phyloP scores from a whole-genome alignment of 92 coral and sea anemone species.

The Porites rus region DNA sequence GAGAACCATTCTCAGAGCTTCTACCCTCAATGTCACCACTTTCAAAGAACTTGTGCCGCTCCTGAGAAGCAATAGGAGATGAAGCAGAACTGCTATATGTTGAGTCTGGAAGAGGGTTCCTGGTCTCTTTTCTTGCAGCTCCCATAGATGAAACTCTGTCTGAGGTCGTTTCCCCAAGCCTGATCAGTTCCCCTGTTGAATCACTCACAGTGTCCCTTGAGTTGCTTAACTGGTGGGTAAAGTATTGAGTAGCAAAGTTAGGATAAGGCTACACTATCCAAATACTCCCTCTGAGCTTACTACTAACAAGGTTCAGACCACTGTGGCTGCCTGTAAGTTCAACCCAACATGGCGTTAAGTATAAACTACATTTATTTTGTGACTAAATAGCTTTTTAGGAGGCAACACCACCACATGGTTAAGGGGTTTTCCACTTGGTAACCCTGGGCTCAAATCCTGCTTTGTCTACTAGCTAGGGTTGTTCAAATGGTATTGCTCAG shows the following conservation, averaged over 20 bases:
- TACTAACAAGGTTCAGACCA: too few species aligned
- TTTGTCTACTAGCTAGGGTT: too few species aligned
- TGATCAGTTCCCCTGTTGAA: slow-evolving; percentile 85
- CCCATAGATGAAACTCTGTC: slow-evolving; percentile 39
- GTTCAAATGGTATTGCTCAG: too few species aligned
- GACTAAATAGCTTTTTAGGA: too few species aligned
- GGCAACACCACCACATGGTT: too few species aligned
- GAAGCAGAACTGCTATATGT: slow-evolving; percentile 5
- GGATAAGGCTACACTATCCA: too few species aligned
- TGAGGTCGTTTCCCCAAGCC: slow-evolving; percentile 69
- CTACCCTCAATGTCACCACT: neutral
- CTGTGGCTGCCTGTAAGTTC: too few species aligned
- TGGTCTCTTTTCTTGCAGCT: slow-evolving; percentile 23
- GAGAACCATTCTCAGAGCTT: slow-evolving; percentile 2
- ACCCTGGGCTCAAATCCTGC: too few species aligned
- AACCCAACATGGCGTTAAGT: too few species aligned
- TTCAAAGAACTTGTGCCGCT: neutral
- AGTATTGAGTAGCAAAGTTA: too few species aligned
- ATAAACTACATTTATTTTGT: too few species aligned
- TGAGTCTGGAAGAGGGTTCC: slow-evolving; percentile 24
- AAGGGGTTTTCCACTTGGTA: too few species aligned
- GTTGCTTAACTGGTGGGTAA: slow-evolving; percentile 19
- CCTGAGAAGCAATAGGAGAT: neutral
- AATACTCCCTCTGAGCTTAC: neutral
- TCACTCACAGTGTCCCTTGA: slow-evolving; percentile 67